Percentiles rank a stretch among this genome's conserved stretches.
These are phyloP conservation scores for Chionodraco myersi DNA, from an alignment of 2,113 vertebrate species.

Conservation along the genomic window DNA sequence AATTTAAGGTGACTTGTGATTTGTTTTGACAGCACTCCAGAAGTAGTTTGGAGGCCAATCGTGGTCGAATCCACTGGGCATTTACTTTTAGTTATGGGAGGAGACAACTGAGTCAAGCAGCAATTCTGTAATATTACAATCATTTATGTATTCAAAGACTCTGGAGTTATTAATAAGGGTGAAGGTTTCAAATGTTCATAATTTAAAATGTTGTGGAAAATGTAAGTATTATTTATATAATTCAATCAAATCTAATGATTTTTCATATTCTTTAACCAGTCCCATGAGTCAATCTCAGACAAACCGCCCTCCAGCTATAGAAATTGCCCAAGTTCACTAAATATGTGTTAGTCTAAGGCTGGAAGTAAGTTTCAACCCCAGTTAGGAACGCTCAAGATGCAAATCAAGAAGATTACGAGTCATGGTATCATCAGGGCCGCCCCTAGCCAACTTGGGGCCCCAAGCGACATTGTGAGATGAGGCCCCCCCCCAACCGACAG, in stretches of 20 bases:
- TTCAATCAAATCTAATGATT: neutral
- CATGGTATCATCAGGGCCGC: neutral
- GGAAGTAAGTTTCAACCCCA: neutral
- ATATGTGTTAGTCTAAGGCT: neutral
- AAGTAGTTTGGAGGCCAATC: neutral
- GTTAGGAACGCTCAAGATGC: neutral
- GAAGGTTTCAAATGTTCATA: neutral
- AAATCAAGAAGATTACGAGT: conserved; percentile 13
- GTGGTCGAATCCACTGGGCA: neutral
- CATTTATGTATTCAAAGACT: neutral
- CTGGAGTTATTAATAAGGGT: neutral
- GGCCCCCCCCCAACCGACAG: too few relatives aligned
- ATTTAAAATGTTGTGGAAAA: neutral
- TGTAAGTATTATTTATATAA: too few relatives aligned
- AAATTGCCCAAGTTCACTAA: neutral
- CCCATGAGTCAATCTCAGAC: neutral
- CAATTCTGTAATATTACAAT: neutral
- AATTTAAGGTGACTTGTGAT: neutral
- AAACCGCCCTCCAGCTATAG: neutral
- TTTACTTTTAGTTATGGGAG: neutral
- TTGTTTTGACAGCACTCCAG: neutral
- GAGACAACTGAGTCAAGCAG: neutral
- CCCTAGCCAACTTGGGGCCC: too few relatives aligned
- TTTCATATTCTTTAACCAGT: neutral
- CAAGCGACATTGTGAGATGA: too few relatives aligned